Evolutionary conservation across 1,140 invertebrate species (phyloP).

Genomic region (Drosophila tropicalis): DNA sequence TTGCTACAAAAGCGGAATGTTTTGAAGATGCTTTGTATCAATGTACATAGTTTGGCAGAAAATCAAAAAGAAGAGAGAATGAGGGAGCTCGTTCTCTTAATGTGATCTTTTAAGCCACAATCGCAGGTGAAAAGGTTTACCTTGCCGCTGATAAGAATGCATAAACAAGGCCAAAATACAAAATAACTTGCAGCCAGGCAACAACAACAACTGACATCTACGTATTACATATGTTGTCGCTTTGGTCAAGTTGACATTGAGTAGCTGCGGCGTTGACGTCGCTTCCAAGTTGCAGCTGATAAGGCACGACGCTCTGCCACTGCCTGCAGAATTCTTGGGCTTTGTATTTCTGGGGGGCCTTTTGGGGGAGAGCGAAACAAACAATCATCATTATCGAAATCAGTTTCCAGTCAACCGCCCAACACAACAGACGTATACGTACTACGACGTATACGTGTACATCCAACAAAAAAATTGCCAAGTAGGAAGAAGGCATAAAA

Average conservation of each 20-base stretch:
- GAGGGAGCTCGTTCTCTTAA: neutral
- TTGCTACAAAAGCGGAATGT: neutral
- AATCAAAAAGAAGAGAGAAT: constrained; percentile 5
- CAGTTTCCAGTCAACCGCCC: constrained; percentile 59
- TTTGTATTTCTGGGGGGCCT: neutral
- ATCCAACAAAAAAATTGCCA: constrained; percentile 34
- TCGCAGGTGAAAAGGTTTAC: constrained; percentile 7
- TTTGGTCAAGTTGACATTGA: constrained; percentile 19
- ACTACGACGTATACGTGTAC: constrained; percentile 43
- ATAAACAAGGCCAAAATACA: constrained; percentile 13
- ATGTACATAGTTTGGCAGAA: neutral
- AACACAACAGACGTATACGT: constrained; percentile 67
- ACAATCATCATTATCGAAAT: constrained; percentile 47
- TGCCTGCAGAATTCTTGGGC: neutral
- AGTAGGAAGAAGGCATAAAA: constrained; percentile 33
- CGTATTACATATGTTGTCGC: constrained; percentile 2
- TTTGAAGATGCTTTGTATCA: neutral
- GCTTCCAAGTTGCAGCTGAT: constrained; percentile 31
- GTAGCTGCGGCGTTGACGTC: constrained; percentile 7
- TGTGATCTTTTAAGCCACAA: constrained; percentile 7
- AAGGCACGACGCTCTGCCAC: constrained; percentile 26
- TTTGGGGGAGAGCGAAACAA: constrained; percentile 51
- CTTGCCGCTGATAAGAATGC: constrained; percentile 5
- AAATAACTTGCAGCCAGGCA: constrained; percentile 7
- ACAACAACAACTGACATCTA: constrained; percentile 13